Base-by-base conservation (phyloP, 2,888 invertebrate genomes). In the Tenthredo distinguenda region DNA sequence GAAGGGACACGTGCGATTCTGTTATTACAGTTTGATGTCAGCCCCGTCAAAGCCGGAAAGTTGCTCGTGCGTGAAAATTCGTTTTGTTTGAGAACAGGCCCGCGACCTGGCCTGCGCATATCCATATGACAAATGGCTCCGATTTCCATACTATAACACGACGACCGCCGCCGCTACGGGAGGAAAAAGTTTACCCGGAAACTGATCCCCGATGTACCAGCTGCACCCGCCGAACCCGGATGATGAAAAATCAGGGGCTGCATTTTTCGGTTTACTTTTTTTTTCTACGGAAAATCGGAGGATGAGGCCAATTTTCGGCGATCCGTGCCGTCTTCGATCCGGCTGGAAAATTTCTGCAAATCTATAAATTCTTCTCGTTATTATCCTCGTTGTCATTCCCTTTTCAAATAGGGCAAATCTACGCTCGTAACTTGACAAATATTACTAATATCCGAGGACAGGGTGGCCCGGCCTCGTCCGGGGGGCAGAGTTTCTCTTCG, bases 21-120 rank as follows among this genome's bases (percentile, higher is more conserved):
- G 77, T 77, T 77, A 77, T 77, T 55, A 47, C 77, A 77, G 77
- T 77, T 77, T 77, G 77, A 77, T 77, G 34, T 55, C 12, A 55
- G 58, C 40, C 62, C 10, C 40, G 62, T 81, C 58, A 62, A 62
- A 81, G n/a, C 58, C 21, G 79, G 58, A 62, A 81, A 81, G 50
- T 37, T 81, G 21, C 15, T 62, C 81, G 62, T 81, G 81, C 40
- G 81, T 81, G 81, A 81, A 81, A 81, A 81, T 40, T 81, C 81
- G 81, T 81, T 81, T 81, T 81, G 81, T 81, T 81, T 62, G 1
- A 81, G 81, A 81, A 62, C 81, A 55, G 31, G 12, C 18, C 43
- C 21, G 77, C 58, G n/a, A 31, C 31, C 77, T 12, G 15, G 43
- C 34, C 50, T 83, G 83, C 34, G 10, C 15, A 62, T 40, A 58